Evolutionary conservation across 2,113 vertebrate genomes (phyloP).

Genomic region (Pseudorectes ferrugineus): DNA sequence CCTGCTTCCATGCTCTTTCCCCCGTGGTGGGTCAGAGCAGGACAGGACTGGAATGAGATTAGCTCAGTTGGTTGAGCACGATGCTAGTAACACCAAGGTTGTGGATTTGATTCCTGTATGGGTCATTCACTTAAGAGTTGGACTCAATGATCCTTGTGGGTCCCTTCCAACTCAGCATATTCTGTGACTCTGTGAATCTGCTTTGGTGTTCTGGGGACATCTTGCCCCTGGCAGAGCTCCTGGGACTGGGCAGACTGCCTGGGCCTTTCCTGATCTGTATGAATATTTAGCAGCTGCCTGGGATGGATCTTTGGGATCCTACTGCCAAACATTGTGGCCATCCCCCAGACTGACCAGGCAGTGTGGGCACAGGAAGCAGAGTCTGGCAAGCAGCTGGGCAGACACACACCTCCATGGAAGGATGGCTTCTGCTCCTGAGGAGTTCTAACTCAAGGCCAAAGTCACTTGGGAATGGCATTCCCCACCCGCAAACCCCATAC

Average conservation of each 20-base stretch:
- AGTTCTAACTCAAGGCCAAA: background rate
- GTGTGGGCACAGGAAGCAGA: background rate
- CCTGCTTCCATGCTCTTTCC: background rate
- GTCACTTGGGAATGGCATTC: background rate
- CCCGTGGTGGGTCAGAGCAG: rapidly evolving
- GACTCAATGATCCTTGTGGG: background rate
- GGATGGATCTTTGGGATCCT: background rate
- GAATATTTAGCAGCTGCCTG: background rate
- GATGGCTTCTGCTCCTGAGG: background rate
- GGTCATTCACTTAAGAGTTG: background rate
- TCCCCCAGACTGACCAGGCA: background rate
- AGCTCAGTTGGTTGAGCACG: background rate
- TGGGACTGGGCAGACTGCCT: background rate
- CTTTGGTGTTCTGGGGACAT: background rate
- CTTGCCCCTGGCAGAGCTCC: background rate
- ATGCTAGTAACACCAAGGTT: background rate
- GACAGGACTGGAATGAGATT: background rate
- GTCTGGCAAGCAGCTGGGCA: background rate
- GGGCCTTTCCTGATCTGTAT: background rate
- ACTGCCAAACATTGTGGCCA: background rate
- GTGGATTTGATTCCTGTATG: background rate
- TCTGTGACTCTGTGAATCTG: background rate
- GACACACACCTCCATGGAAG: background rate
- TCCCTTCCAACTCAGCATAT: background rate
- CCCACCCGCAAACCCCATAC: background rate